Conservation (phyloP, 2,888 invertebrate species). For the Hydrotaea cyrtoneurina region DNA sequence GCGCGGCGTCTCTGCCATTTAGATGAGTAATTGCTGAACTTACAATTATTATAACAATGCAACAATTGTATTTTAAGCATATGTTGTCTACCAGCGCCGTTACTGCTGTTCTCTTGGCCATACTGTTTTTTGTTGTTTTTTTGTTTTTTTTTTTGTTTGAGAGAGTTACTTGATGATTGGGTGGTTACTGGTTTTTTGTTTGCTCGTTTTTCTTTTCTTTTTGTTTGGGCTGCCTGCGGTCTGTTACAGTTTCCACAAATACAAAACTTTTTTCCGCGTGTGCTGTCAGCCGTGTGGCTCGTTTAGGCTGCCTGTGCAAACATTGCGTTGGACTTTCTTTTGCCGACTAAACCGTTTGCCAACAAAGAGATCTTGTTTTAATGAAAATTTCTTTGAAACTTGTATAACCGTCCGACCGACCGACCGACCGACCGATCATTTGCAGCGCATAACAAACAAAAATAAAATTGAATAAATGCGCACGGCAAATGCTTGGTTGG, state of each 20-base stretch:
- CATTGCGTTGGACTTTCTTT: constrained; percentile 78
- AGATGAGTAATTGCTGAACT: constrained; percentile 1
- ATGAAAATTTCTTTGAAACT: constrained; percentile 69
- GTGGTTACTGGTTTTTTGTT: constrained; percentile 50
- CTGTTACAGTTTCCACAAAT: constrained; percentile 35
- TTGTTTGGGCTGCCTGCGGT: constrained; percentile 47
- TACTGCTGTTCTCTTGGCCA: background rate
- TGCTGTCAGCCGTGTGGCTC: constrained; percentile 35
- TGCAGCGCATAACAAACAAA: constrained; percentile 29
- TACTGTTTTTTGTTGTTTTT: constrained; percentile 14
- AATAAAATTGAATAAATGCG: constrained; percentile 34
- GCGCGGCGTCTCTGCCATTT: background rate
- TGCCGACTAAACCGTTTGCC: constrained; percentile 77
- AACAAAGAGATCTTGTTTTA: constrained; percentile 80
- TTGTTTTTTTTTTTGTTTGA: constrained; percentile 38
- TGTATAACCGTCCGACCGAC: constrained; percentile 41
- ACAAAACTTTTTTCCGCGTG: constrained; percentile 36
- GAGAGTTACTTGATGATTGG: too few species aligned
- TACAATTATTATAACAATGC: constrained; percentile 58
- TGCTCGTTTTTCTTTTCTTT: constrained; percentile 43
- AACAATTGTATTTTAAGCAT: constrained; percentile 18
- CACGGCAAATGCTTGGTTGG: constrained; percentile 58
- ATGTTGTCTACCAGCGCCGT: background rate
- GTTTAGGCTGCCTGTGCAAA: constrained; percentile 68
- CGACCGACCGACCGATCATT: constrained; percentile 8